Evolutionary conservation across 2,113 vertebrate species (phyloP).

Genomic region (Mohoua ochrocephala): DNA sequence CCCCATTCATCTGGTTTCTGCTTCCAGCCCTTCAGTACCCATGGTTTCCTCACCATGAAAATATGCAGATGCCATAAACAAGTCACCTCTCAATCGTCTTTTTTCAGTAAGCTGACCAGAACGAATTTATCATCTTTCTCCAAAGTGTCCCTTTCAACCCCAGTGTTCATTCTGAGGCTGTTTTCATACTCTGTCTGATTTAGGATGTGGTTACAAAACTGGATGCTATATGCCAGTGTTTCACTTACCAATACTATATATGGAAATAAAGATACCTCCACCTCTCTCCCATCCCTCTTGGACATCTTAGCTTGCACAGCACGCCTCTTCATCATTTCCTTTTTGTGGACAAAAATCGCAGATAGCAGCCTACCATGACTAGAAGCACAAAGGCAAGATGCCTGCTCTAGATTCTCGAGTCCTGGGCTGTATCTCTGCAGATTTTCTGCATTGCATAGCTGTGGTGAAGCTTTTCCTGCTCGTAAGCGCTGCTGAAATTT

Average conservation of each 20-base stretch:
- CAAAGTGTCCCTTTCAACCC: neutral
- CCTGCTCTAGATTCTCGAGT: neutral
- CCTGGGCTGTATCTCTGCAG: neutral
- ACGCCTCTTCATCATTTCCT: neutral
- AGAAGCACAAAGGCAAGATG: neutral
- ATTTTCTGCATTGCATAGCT: neutral
- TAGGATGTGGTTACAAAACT: slow-evolving; percentile 37
- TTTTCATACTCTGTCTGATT: slow-evolving; percentile 5
- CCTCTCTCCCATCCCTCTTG: neutral
- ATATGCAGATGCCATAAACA: slow-evolving; percentile 9
- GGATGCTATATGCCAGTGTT: neutral
- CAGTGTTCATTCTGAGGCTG: slow-evolving; percentile 22
- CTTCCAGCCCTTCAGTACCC: neutral
- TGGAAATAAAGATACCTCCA: slow-evolving; percentile 26
- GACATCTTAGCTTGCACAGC: neutral
- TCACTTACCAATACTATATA: slow-evolving; percentile 1
- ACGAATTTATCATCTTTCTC: neutral
- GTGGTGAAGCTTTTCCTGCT: slow-evolving; percentile 9
- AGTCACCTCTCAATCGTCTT: slow-evolving; percentile 18
- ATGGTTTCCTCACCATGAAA: neutral
- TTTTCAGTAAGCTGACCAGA: slow-evolving; percentile 21
- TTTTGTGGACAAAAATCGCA: neutral
- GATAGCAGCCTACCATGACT: neutral
- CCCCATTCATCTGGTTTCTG: neutral
- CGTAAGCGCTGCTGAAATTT: neutral